Evolutionary conservation across 2,113 vertebrate species (phyloP), one percentile per base, ranked within the genome.

Genomic region (Trogon surrucura): DNA sequence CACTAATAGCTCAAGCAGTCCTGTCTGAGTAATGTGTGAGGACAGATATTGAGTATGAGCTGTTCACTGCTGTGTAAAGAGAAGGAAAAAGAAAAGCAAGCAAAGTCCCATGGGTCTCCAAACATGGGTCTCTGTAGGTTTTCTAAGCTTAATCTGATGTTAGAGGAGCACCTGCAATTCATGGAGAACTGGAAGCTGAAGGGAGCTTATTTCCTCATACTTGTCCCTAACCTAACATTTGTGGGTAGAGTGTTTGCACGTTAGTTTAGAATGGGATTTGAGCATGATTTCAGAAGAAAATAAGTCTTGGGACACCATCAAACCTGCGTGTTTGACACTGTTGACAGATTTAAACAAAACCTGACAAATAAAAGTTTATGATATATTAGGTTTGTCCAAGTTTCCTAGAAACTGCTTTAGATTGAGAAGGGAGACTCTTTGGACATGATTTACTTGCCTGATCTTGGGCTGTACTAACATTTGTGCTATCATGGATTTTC

Each of bases 291-390:
- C 51, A 18, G 54, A 44, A 62, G n/a, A 89, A 86, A 92, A 91
- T 74, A 56, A 91, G 56, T 60, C 72, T 86, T 86, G n/a, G 72
- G 89, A 89, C 72, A 86, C 32, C 67, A 61, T 17, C n/a, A 7
- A 13, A 23, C 17, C 30, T 71, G 21, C 51, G 21, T 70, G 51
- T 62, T 65, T 66, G 80, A 73, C 80, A 58, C 54, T 48, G 67
- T 58, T 84, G 73, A 71, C 47, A 94, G 80, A 78, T 84, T 92
- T 89, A 78, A 95, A 87, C 51, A 86, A 66, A 80, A 84, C 45
- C 54, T 66, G 80, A 66, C 67, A 70, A 56, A 69, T 22, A 73
- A 73, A 73, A 64, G 2, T 80, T 91, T 87, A 65, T 81, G 48
- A 66, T 56, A 21, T 66, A 67, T 93, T 56, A 44, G 16, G 29